These are phyloP conservation scores for Drosophila sp. DNA, from an alignment of 1,140 invertebrate species.

Conservation along the genomic window DNA sequence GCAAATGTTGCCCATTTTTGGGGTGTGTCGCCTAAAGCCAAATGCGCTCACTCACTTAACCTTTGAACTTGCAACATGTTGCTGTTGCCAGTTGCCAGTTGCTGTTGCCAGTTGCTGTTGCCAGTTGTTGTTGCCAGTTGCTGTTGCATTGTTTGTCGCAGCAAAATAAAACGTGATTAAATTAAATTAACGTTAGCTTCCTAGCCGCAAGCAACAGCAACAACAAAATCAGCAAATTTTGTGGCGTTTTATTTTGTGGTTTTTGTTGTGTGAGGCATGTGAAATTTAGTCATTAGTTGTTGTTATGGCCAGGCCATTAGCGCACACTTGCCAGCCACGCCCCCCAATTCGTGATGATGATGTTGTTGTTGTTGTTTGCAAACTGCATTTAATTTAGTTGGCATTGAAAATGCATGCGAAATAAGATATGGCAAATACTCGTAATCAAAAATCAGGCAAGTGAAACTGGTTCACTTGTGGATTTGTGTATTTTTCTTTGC, in stretches of 20 bases:
- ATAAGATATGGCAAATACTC: constrained; percentile 26
- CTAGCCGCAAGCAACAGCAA: constrained; percentile 47
- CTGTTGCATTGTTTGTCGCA: constrained; percentile 55
- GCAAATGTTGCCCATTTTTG: constrained; percentile 57
- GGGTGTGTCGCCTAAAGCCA: constrained; percentile 75
- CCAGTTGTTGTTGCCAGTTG: constrained; percentile 27
- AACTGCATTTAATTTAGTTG: constrained; percentile 39
- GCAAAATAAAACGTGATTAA: constrained; percentile 77
- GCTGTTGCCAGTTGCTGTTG: constrained; percentile 27
- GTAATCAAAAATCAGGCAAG: constrained; percentile 10
- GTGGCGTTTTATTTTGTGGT: constrained; percentile 22
- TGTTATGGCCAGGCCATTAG: constrained; percentile 71
- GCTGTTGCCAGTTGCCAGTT: constrained; percentile 11
- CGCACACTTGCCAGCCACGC: constrained; percentile 69
- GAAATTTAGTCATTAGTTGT: constrained; percentile 81
- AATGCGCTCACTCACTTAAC: constrained; percentile 82
- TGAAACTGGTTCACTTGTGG: constrained; percentile 33
- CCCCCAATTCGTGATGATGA: constrained; percentile 47
- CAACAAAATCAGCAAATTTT: constrained; percentile 9
- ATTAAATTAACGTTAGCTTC: constrained; percentile 82
- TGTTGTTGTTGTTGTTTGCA: constrained; percentile 28
- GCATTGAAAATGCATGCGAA: constrained; percentile 43
- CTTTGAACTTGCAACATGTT: constrained; percentile 72
- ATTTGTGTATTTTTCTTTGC: neutral
- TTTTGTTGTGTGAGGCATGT: constrained; percentile 48